phyloP scores from a whole-genome alignment of 2,113 vertebrate species.

The Phrynosoma blainvillii region DNA sequence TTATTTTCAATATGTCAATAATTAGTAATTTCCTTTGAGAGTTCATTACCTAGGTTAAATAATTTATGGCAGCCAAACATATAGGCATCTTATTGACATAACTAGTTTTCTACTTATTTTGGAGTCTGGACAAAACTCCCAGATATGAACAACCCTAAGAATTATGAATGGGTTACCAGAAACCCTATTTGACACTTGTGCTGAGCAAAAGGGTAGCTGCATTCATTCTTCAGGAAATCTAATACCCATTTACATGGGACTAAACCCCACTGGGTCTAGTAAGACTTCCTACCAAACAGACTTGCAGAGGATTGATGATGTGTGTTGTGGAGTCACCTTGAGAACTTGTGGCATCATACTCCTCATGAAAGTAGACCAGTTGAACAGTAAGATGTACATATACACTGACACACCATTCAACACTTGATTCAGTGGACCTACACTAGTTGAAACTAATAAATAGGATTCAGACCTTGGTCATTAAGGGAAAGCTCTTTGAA shows the following conservation, averaged over 20 bases:
- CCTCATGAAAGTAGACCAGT: too few relatives aligned
- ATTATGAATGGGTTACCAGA: neutral
- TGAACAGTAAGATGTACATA: too few relatives aligned
- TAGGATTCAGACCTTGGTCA: too few relatives aligned
- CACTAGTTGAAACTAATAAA: too few relatives aligned
- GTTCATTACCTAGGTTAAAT: neutral
- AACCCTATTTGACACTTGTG: neutral
- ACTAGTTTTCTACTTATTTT: neutral
- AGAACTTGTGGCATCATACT: fast-evolving
- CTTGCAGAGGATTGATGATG: neutral
- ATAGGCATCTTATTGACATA: neutral
- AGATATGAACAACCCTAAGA: neutral
- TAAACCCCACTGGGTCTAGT: neutral
- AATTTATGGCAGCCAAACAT: neutral
- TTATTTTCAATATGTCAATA: neutral
- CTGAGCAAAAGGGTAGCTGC: neutral
- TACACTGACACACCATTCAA: too few relatives aligned
- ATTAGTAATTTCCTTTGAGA: neutral
- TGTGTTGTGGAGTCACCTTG: too few relatives aligned
- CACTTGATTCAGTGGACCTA: too few relatives aligned
- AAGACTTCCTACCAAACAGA: neutral
- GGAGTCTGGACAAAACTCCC: neutral
- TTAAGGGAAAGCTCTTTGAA: neutral
- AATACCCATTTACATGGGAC: neutral
- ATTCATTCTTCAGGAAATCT: neutral